Conservation (phyloP, 2,888 invertebrate genomes). For the Eupithecia centaureata region DNA sequence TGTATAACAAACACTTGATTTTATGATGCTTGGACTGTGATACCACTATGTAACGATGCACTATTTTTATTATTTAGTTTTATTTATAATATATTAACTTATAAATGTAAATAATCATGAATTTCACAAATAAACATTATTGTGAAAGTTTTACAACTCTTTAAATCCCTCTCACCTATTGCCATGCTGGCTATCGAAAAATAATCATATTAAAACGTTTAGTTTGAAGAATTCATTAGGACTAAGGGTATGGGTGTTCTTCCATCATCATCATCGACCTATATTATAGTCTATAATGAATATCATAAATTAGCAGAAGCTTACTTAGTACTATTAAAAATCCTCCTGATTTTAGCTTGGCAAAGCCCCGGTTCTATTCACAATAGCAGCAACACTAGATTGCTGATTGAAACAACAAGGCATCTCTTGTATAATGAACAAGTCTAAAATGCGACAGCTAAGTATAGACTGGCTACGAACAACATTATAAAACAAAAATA, state of each 20-base stretch:
- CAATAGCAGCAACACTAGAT: neutral
- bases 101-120: constrained; percentile 72
- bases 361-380: neutral
- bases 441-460: neutral
- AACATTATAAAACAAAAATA: too few species aligned
- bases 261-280: too few species aligned
- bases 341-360: neutral
- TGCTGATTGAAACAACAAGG: constrained; percentile 24
- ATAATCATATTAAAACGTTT: too few species aligned
- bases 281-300: too few species aligned
- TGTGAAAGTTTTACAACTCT: constrained; percentile 2
- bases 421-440: neutral
- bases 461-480: too few species aligned
- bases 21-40: constrained; percentile 67
- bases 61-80: constrained; percentile 66
- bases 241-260: too few species aligned
- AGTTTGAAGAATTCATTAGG: too few species aligned
- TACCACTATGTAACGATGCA: constrained; percentile 69
- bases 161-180: neutral
- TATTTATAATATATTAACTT: constrained; percentile 58
- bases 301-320: too few species aligned
- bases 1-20: constrained; percentile 38
- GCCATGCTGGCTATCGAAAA: too few species aligned
- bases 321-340: neutral
- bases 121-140: constrained; percentile 58